Conservation (phyloP, 2,888 invertebrate species). For the Ernsta delagoae region DNA sequence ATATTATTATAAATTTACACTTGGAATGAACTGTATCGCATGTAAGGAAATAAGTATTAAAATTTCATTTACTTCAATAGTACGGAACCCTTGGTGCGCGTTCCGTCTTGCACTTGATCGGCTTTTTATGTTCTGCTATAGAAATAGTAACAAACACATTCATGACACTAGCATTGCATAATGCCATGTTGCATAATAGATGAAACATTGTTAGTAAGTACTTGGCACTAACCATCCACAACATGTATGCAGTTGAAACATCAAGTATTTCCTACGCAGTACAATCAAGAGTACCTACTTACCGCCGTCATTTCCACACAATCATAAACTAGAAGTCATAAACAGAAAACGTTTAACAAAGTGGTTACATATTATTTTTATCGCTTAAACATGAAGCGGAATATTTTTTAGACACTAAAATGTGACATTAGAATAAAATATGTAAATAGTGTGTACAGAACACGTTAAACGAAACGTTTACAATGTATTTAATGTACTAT, state of each 20-base stretch:
- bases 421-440: conserved; percentile 15
- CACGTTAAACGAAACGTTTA: no score
- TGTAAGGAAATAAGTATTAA: no score
- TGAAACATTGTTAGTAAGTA: conserved; percentile 15
- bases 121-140: background rate
- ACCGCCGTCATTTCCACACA: conserved; percentile 12
- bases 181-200: background rate
- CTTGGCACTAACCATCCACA: conserved; percentile 60
- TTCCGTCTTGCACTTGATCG: no score
- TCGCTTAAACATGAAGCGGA: conserved; percentile 9
- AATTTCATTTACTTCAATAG: no score
- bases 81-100: no score
- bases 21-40: no score
- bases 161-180: background rate
- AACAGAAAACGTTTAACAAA: conserved; percentile 18
- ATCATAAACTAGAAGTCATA: conserved; percentile 17
- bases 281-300: conserved; percentile 23
- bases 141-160: background rate
- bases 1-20: no score
- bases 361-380: conserved; percentile 28
- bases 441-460: no score
- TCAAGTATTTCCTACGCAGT: conserved; percentile 40
- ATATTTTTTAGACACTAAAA: conserved; percentile 14
- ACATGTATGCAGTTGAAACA: conserved; percentile 42
- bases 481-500: no score